Evolutionary conservation across 2,888 invertebrate species (phyloP), one percentile per base, ranked within the genome.

Genomic region (Marasmarcha lunaedactyla): DNA sequence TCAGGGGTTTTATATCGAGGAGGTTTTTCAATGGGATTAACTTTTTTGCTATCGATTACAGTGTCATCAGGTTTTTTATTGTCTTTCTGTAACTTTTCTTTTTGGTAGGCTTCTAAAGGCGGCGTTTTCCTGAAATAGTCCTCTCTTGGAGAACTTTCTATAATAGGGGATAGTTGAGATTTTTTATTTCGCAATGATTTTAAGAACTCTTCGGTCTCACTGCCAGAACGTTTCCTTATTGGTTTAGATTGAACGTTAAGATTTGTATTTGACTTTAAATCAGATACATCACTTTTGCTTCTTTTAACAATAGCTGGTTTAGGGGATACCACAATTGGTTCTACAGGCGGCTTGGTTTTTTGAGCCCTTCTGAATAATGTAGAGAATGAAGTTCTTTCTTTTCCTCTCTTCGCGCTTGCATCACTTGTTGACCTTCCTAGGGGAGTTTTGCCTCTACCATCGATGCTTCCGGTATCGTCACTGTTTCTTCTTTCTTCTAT

Each of bases 151-250:
- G 89, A 86, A 46, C 89, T 88, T 70, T 93, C 93, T 47, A 92
- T 92, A 38, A 93, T 93, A 1, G 93, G 93, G 6, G 92, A 91
- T 13, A 93, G 62, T 56, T 91, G 92, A 42, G 88, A 83, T 57
- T 90, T 90, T 48, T 86, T 87, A 41, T 86, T 85, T 48, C 76
- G 70, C 14, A 76, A 66, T 1, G 84, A 84, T 48, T 84, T 85
- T 7, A 84, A 61, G 46, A 85, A 85, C 49, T 87, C 86, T 52
- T 89, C 88, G 49, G 85, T 85, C 61, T 88, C 87, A 59, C 86
- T 87, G 36, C 87, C 87, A 41, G 86, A 78, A 53, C 87, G 73
- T 63, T 88, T 88, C 12, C 87, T 74, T 35, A 84, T 71, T 3
- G 83, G 74, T 59, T 83, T 78, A 2, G 68, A 62, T 54, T 79